Base-by-base conservation (phyloP, 2,797 vertebrate species). In the Microhierax caerulescens region DNA sequence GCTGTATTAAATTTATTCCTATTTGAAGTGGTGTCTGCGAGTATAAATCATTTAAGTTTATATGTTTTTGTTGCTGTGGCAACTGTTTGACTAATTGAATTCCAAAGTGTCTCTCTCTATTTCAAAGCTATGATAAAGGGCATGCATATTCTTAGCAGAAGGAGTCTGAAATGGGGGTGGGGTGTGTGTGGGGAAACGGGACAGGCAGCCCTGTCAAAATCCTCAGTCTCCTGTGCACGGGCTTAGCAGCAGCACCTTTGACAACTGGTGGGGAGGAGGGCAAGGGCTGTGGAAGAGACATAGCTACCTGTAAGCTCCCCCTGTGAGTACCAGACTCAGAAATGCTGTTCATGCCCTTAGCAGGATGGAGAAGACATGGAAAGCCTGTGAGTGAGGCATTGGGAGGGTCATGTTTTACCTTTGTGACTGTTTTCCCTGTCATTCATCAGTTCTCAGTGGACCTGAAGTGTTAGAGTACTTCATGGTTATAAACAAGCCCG, bases 51-150 rank as follows among this genome's bases (percentile, higher is more conserved):
- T 98, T 98, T 97, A 97, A 96, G 97, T 97, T 97, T 97, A 95
- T 97, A 94, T 98, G 96, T 97, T 98, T 98, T 96, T 57, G 98
- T 98, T 98, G 97, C 98, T 97, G 83, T 98, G 97, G 98, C 92
- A 98, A 98, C 98, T 80, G 93, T 94, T 96, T 97, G 96, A 97
- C 97, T 98, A 98, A 98, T 98, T 98, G 97, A 98, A 98, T 98
- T 98, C 97, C 95, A 85, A 97, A 98, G 97, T 95, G 95, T 98
- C 96, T 97, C 94, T 96, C 93, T 96, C 59, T 39, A 95, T 98
- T 98, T 97, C 95, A 94, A 93, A 97, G 90, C 87, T 54, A 76
- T 22, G 90, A 96, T 97, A 97, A 98, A 98, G 97, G 97, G 90
- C 96, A 94, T 51, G 56, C 13, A 21, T 83, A 69, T 78, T 84